These are phyloP conservation scores for Drosophila lacteicornis DNA, from an alignment of 1,140 invertebrate species.

Conservation along the genomic window DNA sequence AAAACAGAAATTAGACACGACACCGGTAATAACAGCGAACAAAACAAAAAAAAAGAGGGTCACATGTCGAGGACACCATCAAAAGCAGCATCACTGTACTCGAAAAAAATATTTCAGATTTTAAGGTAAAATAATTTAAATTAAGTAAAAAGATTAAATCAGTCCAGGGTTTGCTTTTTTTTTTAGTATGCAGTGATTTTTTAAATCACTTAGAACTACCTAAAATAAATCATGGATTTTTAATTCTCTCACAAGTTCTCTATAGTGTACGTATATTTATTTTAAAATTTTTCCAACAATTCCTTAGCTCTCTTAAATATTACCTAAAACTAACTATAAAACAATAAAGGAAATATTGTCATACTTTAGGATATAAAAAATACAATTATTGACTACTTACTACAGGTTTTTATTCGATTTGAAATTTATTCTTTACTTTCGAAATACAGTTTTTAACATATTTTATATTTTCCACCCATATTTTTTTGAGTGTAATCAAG, in stretches of 20 bases:
- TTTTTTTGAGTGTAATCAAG: conserved; percentile 15
- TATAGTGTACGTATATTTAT: too few relatives aligned
- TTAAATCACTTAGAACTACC: too few relatives aligned
- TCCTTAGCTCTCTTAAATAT: not conserved
- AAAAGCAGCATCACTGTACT: conserved; percentile 11
- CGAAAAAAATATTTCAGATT: not conserved
- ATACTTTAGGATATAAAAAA: not conserved
- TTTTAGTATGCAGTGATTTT: too few relatives aligned
- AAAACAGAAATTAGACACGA: conserved; percentile 79
- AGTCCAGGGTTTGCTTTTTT: too few relatives aligned
- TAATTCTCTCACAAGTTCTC: not conserved
- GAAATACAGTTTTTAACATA: too few relatives aligned
- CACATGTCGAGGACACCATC: conserved; percentile 10
- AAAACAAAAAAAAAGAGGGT: not conserved
- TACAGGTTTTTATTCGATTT: too few relatives aligned
- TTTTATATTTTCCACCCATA: too few relatives aligned
- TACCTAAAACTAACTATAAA: too few relatives aligned
- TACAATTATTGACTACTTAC: not conserved
- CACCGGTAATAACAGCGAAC: conserved; percentile 45
- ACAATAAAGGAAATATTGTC: too few relatives aligned
- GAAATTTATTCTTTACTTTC: not conserved
- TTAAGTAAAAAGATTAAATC: not conserved
- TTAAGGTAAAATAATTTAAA: not conserved
- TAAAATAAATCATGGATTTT: not conserved
- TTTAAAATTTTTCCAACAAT: not conserved